These are phyloP conservation scores for Lordiphosa clarofinis DNA, from an alignment of 1,140 invertebrate species.

Conservation along the genomic window DNA sequence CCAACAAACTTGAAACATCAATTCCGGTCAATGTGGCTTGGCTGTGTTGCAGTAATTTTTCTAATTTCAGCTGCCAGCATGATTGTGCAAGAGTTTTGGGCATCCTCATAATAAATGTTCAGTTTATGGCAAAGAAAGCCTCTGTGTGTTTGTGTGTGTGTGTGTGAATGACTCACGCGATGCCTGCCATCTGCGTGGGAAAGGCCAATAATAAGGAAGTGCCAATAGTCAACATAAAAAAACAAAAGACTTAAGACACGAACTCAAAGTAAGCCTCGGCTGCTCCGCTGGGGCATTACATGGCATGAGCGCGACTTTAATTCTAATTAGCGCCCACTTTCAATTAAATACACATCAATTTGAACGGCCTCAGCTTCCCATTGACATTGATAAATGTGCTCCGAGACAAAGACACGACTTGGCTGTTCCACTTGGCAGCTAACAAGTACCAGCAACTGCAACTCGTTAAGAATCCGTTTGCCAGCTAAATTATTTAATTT, in stretches of 20 bases:
- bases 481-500: slow-evolving; percentile 70
- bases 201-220: slow-evolving; percentile 69
- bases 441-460: slow-evolving; percentile 17
- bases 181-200: slow-evolving; percentile 57
- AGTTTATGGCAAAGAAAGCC: slow-evolving; percentile 43
- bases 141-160: slow-evolving; percentile 31
- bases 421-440: slow-evolving; percentile 45
- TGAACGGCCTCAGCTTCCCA: slow-evolving; percentile 40
- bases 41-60: slow-evolving; percentile 44
- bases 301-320: slow-evolving; percentile 43
- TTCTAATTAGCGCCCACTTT: slow-evolving; percentile 64
- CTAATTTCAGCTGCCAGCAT: slow-evolving; percentile 66
- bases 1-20: too few relatives aligned
- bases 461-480: slow-evolving; percentile 52
- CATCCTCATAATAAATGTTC: slow-evolving; percentile 65
- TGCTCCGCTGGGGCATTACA: slow-evolving; percentile 45
- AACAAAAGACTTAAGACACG: slow-evolving; percentile 37
- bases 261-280: slow-evolving; percentile 19
- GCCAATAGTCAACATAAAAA: slow-evolving; percentile 5
- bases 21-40: not conserved
- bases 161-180: slow-evolving; percentile 70
- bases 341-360: slow-evolving; percentile 72
- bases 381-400: slow-evolving; percentile 69
- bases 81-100: slow-evolving; percentile 54
- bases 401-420: slow-evolving; percentile 57